Percentiles rank a stretch among this genome's conserved stretches.
Evolutionary conservation across 2,797 vertebrate species (phyloP).

Genomic region (Enteromius treurensis): DNA sequence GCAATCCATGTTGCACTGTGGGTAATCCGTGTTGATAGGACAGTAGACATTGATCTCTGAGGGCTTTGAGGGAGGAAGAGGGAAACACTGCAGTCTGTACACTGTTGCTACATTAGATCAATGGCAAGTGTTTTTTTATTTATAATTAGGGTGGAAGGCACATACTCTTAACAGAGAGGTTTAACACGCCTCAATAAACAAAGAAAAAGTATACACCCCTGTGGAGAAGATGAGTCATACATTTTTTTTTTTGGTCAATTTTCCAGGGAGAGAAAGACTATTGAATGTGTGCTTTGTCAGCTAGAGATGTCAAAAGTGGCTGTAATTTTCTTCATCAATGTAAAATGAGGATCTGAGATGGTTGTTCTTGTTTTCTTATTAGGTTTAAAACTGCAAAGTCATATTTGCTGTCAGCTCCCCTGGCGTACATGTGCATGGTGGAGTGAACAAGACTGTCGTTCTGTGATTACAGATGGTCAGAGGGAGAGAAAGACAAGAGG

Average conservation of each 20-base stretch:
- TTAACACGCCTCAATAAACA: neutral
- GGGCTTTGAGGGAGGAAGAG: neutral
- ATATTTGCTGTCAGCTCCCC: conserved; percentile 8
- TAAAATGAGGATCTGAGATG: neutral
- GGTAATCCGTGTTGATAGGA: conserved; percentile 60
- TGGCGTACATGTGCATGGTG: neutral
- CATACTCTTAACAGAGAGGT: conserved; percentile 15
- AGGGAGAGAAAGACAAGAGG: conserved; percentile 18
- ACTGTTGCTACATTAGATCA: neutral
- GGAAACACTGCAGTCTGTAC: neutral
- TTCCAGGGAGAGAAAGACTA: neutral
- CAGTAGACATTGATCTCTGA: conserved; percentile 40
- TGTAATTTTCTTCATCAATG: neutral
- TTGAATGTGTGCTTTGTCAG: conserved; percentile 1
- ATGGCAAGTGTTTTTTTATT: neutral
- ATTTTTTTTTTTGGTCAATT: neutral
- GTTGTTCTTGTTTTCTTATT: neutral
- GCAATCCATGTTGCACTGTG: conserved; percentile 56
- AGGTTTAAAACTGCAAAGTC: conserved; percentile 8
- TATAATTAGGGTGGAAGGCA: neutral
- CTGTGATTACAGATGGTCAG: conserved; percentile 31
- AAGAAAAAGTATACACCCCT: neutral
- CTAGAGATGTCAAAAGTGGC: neutral
- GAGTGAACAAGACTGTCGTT: conserved; percentile 2
- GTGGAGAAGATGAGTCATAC: conserved; percentile 7